A percentile compares a stretch with the other conserved stretches of the same genome.
Evolutionary conservation across 53 echinoderm and acorn worm species (phyloP).

Genomic region (Henricia sp.): DNA sequence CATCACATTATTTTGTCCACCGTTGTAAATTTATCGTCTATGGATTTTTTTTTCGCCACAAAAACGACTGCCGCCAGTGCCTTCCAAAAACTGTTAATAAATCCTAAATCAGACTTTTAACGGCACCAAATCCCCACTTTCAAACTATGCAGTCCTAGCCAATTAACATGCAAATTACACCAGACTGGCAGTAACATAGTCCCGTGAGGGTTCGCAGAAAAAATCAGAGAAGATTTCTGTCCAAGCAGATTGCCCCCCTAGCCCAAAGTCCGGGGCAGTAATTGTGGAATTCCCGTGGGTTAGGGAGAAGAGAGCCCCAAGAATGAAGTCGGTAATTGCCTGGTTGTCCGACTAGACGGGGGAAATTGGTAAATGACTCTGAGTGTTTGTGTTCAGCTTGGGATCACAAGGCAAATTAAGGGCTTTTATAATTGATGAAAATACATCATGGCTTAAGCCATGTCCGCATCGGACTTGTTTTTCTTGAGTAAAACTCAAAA

Average conservation of each 20-base stretch:
- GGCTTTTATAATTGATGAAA: too few relatives aligned
- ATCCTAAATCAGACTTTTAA: conserved; percentile 3
- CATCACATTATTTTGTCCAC: too few relatives aligned
- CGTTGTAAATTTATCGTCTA: too few relatives aligned
- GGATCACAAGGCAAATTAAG: neutral
- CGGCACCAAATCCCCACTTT: conserved; percentile 22
- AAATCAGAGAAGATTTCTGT: neutral
- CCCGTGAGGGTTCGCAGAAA: neutral
- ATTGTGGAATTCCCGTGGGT: conserved; percentile 25
- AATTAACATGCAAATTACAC: conserved; percentile 55
- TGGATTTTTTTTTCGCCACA: too few relatives aligned
- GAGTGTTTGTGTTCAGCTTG: neutral
- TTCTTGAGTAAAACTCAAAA: too few relatives aligned
- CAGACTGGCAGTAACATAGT: conserved; percentile 1
- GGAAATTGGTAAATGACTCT: conserved; percentile 7
- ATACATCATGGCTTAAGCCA: too few relatives aligned
- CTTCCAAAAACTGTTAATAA: conserved; percentile 19
- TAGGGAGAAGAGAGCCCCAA: neutral
- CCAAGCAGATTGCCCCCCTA: neutral
- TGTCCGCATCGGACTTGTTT: too few relatives aligned
- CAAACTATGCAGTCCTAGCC: conserved; percentile 18
- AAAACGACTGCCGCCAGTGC: neutral
- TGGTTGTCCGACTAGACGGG: neutral
- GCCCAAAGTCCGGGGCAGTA: conserved; percentile 30
- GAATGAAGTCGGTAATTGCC: conserved; percentile 22